These are phyloP conservation scores for Oplegnathus fasciatus DNA, from an alignment of 2,113 vertebrate genomes.

Conservation along the genomic window DNA sequence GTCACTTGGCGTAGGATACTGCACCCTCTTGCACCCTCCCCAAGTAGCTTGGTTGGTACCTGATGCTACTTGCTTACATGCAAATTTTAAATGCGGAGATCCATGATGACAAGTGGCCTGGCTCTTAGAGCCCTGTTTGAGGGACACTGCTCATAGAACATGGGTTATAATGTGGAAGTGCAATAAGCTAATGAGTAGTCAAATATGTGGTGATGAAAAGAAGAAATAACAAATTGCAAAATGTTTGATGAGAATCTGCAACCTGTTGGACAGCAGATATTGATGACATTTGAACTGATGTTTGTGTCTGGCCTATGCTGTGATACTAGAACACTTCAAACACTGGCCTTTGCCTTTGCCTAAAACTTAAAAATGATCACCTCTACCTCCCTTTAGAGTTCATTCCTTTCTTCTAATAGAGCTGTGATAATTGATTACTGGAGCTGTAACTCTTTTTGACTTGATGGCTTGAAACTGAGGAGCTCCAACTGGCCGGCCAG, in stretches of 20 bases:
- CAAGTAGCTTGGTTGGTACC: slow-evolving; percentile 2
- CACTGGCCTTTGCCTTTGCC: slow-evolving; percentile 11
- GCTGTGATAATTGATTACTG: background rate
- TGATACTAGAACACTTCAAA: background rate
- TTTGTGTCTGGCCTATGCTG: background rate
- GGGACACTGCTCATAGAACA: background rate
- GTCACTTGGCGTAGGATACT: slow-evolving; percentile 14
- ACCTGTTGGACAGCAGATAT: background rate
- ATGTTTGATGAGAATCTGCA: background rate
- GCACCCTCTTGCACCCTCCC: background rate
- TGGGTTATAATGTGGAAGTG: background rate
- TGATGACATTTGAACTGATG: background rate
- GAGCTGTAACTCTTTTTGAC: slow-evolving; percentile 10
- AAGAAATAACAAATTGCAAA: background rate
- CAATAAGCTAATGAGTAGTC: background rate
- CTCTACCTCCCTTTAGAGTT: background rate
- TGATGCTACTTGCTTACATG: background rate
- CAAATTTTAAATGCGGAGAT: background rate
- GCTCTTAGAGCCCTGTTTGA: background rate
- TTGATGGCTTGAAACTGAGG: slow-evolving; percentile 24
- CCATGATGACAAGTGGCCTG: background rate
- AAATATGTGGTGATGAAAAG: background rate
- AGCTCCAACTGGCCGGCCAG: slow-evolving; percentile 18
- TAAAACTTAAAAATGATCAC: background rate
- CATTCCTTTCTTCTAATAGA: background rate